These are phyloP conservation scores for Lerema accius DNA, from an alignment of 1,140 invertebrate genomes.

Conservation along the genomic window DNA sequence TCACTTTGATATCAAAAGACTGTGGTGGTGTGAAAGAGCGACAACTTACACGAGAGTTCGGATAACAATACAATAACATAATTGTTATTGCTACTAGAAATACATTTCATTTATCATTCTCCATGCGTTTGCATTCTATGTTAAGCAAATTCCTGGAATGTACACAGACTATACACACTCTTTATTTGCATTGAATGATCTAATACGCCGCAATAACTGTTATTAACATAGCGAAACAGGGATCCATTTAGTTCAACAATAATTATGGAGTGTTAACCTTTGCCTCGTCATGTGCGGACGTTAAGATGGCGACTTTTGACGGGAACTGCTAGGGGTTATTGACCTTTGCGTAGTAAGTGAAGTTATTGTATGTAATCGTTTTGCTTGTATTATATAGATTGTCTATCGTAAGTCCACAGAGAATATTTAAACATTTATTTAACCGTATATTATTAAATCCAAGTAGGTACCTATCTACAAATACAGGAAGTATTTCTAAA, in stretches of 20 bases:
- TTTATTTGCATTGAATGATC: slow-evolving; percentile 1
- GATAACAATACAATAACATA: too few species aligned
- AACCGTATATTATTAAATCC: too few species aligned
- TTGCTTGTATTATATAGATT: too few species aligned
- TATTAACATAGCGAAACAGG: background rate
- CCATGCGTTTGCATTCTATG: background rate
- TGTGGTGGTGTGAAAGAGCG: too few species aligned
- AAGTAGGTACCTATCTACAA: too few species aligned
- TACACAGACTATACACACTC: background rate
- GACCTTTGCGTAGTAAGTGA: background rate
- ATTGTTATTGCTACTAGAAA: too few species aligned
- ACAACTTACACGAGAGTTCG: too few species aligned
- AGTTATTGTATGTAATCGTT: too few species aligned
- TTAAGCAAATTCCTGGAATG: background rate
- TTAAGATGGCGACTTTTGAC: background rate
- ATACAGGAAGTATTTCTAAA: too few species aligned
- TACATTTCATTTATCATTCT: slow-evolving; percentile 1
- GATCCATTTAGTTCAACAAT: background rate
- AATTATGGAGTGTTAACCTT: background rate
- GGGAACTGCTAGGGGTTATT: background rate
- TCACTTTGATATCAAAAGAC: too few species aligned
- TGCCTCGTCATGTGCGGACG: background rate
- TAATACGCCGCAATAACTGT: background rate
- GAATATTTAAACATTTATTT: too few species aligned
- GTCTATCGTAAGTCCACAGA: too few species aligned